Evolutionary conservation across 2,113 vertebrate species (phyloP).

Genomic region (Irena cyanogastra): DNA sequence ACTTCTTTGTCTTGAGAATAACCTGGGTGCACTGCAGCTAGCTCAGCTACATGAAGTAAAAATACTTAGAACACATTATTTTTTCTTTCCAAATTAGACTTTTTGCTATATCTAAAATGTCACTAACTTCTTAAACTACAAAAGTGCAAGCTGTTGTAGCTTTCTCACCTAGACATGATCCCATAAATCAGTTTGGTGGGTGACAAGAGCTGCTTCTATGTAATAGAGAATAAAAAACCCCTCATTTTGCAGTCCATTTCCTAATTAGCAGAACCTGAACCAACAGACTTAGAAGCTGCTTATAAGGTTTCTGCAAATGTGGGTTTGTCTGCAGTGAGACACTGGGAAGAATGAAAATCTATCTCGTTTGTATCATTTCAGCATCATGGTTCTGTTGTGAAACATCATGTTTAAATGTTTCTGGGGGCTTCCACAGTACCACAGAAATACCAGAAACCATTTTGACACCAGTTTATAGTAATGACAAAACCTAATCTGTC

Average conservation of each 20-base stretch:
- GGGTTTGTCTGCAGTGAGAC: background rate
- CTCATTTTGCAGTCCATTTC: background rate
- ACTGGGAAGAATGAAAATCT: background rate
- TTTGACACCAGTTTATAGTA: background rate
- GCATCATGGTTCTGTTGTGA: background rate
- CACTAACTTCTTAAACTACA: background rate
- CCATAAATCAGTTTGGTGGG: background rate
- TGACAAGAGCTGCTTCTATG: background rate
- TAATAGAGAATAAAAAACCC: accelerated
- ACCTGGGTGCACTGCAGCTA: background rate
- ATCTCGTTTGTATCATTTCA: background rate
- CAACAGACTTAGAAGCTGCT: background rate
- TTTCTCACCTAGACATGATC: background rate
- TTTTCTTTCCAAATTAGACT: background rate
- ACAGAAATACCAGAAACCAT: background rate
- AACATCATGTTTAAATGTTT: background rate
- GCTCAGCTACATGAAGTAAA: background rate
- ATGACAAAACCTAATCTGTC: background rate
- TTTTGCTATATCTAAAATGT: background rate
- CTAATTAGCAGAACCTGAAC: background rate
- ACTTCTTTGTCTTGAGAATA: background rate
- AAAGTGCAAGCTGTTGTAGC: background rate
- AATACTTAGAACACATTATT: background rate
- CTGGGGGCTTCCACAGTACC: background rate
- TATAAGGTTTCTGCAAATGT: background rate